phyloP scores from a whole-genome alignment of 2,888 invertebrate genomes.

The Trissolcus japonicus region DNA sequence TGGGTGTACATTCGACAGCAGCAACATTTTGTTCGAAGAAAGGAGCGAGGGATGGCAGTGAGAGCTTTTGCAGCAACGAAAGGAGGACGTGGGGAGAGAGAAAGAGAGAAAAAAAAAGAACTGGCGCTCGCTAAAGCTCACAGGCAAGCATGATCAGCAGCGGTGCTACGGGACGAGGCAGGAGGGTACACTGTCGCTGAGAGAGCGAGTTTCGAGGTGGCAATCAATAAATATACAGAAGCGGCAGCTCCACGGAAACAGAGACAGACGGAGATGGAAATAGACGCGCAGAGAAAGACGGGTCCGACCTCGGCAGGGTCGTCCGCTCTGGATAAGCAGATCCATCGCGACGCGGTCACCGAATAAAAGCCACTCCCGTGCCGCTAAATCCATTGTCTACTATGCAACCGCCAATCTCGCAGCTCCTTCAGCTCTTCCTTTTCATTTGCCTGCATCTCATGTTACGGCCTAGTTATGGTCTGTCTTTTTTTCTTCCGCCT shows the following conservation, averaged over 20 bases:
- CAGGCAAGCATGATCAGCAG: constrained; percentile 32
- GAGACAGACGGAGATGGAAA: constrained; percentile 38
- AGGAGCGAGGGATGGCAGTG: constrained; percentile 16
- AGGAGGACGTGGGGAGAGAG: constrained; percentile 16
- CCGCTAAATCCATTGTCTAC: constrained; percentile 56
- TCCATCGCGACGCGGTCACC: constrained; percentile 9
- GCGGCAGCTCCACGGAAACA: constrained; percentile 60
- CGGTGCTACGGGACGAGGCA: constrained; percentile 34
- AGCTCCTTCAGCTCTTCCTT: no score
- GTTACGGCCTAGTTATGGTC: no score
- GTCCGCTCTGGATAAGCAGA: constrained; percentile 53
- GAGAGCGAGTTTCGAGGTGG: constrained; percentile 71
- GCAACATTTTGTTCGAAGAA: constrained; percentile 6
- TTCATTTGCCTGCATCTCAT: not conserved
- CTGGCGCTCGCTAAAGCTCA: constrained; percentile 32
- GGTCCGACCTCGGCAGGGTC: constrained; percentile 33
- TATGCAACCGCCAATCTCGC: constrained; percentile 5
- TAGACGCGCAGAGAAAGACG: constrained; percentile 35
- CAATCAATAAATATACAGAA: constrained; percentile 76
- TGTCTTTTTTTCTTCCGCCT: no score
- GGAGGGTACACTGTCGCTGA: constrained; percentile 63
- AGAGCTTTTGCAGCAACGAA: constrained; percentile 25
- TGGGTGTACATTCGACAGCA: constrained; percentile 3
- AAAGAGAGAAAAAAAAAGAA: constrained; percentile 19
- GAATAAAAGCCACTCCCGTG: constrained; percentile 73